Base-by-base conservation (phyloP, 2,797 vertebrate species). In the Hafferia zeledoni region DNA sequence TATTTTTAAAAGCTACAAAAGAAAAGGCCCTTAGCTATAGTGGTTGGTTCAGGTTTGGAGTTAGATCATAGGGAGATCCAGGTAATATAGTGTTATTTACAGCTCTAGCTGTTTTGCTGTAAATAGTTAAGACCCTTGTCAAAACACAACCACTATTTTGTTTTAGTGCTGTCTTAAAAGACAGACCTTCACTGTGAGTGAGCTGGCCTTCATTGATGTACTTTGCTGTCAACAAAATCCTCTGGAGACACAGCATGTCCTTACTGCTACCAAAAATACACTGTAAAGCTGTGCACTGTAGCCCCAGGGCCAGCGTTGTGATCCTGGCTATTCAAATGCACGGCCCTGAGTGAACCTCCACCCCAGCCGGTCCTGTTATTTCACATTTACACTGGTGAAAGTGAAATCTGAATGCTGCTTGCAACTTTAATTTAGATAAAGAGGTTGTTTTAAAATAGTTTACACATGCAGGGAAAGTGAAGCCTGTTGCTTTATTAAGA, bases 121-220 rank as follows among this genome's bases (percentile, higher is more conserved):
- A 98, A 97, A 96, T 95, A 98, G 97, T 97, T 95, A 97, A 96
- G 97, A 97, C 61, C 86, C 95, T 96, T 97, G 97, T 97, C 97
- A 98, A 98, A 97, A 98, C 92, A 97, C 94, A 94, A 96, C 94
- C 83, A 96, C 96, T 97, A 89, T 98, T 98, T 98, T 98, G 97
- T 98, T 97, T 97, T 86, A 79, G 93, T 65, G 96, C 97, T 98
- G 98, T 98, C 98, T 98, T 98, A 98, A 98, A 97, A 97, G 94
- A 96, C 94, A 98, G 90, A 97, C 96, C 90, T 97, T 97, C 97
- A 97, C 96, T 97, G 97, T 97, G 96, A 97, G 92, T 93, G 96
- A 98, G 95, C 93, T 96, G 96, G 97, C 95, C 98, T 98, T 98
- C 96, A 97, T 65, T 63, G 96, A 97, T 97, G 89, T 83, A 94